These are phyloP conservation scores for Notoglanidium macrostoma DNA, from an alignment of 2,797 vertebrate species.

Conservation along the genomic window DNA sequence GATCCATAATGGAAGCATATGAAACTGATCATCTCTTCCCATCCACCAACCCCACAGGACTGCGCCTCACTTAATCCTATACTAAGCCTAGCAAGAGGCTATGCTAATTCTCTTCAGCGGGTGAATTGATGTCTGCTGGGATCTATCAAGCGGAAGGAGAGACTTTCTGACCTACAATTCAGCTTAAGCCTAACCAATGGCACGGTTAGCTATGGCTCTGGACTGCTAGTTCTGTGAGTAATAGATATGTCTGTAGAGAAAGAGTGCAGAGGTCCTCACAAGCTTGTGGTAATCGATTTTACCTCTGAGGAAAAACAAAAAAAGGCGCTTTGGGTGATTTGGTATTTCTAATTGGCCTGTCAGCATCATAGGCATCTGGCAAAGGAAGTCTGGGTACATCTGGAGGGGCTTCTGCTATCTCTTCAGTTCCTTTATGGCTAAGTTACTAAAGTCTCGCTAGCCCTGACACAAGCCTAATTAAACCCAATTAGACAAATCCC, in stretches of 20 bases:
- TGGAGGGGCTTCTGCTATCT: conserved; percentile 60
- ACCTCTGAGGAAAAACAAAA: conserved; percentile 66
- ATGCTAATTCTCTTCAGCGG: conserved; percentile 69
- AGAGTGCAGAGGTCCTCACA: conserved; percentile 66
- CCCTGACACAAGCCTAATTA: conserved; percentile 75
- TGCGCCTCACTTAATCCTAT: conserved; percentile 47
- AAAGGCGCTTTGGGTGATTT: conserved; percentile 61
- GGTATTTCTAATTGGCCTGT: conserved; percentile 58
- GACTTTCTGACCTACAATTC: conserved; percentile 72
- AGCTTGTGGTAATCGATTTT: conserved; percentile 72
- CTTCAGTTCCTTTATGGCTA: conserved; percentile 59
- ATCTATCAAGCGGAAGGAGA: conserved; percentile 68
- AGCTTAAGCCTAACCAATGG: conserved; percentile 72
- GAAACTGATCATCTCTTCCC: conserved; percentile 42
- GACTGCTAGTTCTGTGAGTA: conserved; percentile 62
- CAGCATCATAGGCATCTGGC: conserved; percentile 41
- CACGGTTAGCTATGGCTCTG: conserved; percentile 67
- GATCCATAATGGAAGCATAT: conserved; percentile 36
- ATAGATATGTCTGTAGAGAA: conserved; percentile 59
- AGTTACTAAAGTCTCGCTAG: conserved; percentile 59
- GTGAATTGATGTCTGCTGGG: conserved; percentile 70
- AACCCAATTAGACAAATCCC: conserved; percentile 80
- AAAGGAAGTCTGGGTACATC: conserved; percentile 55
- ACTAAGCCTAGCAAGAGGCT: conserved; percentile 51
- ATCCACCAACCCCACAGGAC: conserved; percentile 25